Evolutionary conservation across 2,888 invertebrate genomes (phyloP).

Genomic region (Drosophila niveifrons): DNA sequence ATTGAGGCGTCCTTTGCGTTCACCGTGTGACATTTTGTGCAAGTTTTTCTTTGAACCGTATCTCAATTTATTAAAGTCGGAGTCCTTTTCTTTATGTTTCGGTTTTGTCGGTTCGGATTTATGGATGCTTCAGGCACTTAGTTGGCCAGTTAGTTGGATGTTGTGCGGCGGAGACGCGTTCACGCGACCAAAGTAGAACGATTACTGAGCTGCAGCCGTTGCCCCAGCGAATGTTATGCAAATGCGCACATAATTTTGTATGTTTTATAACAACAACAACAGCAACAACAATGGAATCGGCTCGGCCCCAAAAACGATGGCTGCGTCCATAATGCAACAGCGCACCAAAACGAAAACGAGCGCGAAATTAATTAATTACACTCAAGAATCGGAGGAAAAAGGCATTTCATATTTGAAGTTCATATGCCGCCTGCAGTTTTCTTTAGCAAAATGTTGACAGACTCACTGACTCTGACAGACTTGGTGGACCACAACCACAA

Average conservation of each 20-base stretch:
- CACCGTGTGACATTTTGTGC: conserved; percentile 82
- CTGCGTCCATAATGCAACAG: background rate
- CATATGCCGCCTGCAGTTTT: conserved; percentile 62
- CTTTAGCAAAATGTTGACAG: conserved; percentile 40
- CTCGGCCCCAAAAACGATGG: conserved; percentile 1
- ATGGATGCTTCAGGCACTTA: background rate
- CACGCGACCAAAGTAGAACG: conserved; percentile 59
- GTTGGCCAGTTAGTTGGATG: conserved; percentile 16
- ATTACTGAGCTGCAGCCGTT: conserved; percentile 58
- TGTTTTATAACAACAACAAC: conserved; percentile 42
- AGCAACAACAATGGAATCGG: conserved; percentile 9
- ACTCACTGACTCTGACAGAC: conserved; percentile 3
- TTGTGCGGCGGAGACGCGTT: conserved; percentile 33
- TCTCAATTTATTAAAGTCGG: conserved; percentile 16
- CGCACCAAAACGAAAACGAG: conserved; percentile 46
- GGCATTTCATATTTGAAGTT: conserved; percentile 69
- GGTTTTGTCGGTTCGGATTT: background rate
- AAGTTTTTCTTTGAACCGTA: background rate
- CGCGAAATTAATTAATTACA: conserved; percentile 82
- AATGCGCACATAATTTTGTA: conserved; percentile 57
- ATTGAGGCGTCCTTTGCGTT: conserved; percentile 82
- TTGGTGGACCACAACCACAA: background rate
- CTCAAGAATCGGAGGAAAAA: conserved; percentile 75
- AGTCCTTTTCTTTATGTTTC: conserved; percentile 19
- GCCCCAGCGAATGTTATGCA: conserved; percentile 55